Evolutionary conservation across 2,113 vertebrate species (phyloP).

Genomic region (Ranitomeya imitator): DNA sequence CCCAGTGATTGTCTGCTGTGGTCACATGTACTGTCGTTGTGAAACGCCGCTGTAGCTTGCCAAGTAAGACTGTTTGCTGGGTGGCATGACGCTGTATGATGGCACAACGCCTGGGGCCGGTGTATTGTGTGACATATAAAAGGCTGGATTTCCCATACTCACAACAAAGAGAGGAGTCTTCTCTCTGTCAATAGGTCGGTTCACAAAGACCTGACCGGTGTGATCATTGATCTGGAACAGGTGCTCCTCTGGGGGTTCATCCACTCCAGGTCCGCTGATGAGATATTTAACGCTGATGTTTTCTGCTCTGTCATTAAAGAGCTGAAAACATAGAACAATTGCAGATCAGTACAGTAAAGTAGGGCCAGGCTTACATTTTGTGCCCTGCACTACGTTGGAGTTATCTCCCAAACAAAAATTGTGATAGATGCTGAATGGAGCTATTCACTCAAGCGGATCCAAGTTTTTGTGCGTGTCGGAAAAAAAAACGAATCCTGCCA

Average conservation of each 20-base stretch:
- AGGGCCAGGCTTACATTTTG: too few relatives aligned
- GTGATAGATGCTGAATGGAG: too few relatives aligned
- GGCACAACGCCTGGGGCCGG: neutral
- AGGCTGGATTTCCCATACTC: slow-evolving; percentile 36
- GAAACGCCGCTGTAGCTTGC: too few relatives aligned
- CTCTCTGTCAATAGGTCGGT: slow-evolving; percentile 73
- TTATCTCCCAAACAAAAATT: too few relatives aligned
- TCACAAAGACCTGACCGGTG: slow-evolving; percentile 65
- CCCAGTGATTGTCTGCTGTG: too few relatives aligned
- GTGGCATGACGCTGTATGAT: neutral
- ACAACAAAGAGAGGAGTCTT: slow-evolving; percentile 65
- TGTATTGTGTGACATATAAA: neutral
- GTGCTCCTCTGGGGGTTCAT: slow-evolving; percentile 62
- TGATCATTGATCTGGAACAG: slow-evolving; percentile 71
- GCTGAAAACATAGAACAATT: slow-evolving; percentile 57
- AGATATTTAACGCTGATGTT: slow-evolving; percentile 62
- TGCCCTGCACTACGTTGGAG: too few relatives aligned
- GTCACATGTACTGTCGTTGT: too few relatives aligned
- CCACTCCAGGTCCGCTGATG: slow-evolving; percentile 74
- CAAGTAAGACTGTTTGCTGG: neutral
- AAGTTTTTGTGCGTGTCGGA: too few relatives aligned
- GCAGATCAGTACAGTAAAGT: neutral
- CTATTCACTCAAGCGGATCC: too few relatives aligned
- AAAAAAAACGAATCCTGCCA: too few relatives aligned
- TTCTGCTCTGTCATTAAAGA: slow-evolving; percentile 60